phyloP scores from a whole-genome alignment of 2,888 invertebrate genomes.

The Rhamnusium bicolor region DNA sequence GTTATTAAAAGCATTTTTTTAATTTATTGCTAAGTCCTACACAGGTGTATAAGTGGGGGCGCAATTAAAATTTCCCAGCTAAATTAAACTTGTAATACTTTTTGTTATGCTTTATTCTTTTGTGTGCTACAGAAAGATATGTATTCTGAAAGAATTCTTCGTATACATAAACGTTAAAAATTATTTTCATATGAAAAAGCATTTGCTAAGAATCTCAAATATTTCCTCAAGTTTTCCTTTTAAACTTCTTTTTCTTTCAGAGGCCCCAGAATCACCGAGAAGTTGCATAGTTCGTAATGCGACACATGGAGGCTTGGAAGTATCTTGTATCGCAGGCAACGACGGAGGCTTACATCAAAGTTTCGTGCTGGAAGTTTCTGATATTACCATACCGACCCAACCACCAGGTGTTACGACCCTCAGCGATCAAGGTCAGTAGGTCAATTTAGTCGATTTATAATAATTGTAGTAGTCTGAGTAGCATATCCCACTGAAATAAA shows the following conservation, averaged over 20 bases:
- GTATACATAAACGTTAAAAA: background rate
- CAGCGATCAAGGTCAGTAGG: constrained; percentile 68
- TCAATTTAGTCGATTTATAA: too few relatives aligned
- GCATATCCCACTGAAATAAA: too few relatives aligned
- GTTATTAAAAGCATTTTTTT: too few relatives aligned
- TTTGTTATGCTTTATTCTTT: too few relatives aligned
- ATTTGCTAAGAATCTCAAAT: background rate
- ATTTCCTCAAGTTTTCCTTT: constrained; percentile 17
- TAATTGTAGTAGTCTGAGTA: too few relatives aligned
- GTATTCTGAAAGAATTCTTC: background rate
- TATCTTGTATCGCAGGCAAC: constrained; percentile 84
- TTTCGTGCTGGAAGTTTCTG: constrained; percentile 86
- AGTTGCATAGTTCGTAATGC: constrained; percentile 83
- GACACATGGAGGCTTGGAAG: constrained; percentile 75
- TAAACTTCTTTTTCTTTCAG: constrained; percentile 71
- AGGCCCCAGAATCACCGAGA: constrained; percentile 83
- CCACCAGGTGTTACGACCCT: constrained; percentile 69
- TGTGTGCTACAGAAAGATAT: background rate
- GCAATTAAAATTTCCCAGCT: too few relatives aligned
- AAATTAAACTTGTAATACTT: too few relatives aligned
- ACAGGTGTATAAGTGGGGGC: too few relatives aligned
- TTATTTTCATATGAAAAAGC: constrained; percentile 7
- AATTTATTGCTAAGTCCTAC: too few relatives aligned
- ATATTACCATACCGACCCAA: constrained; percentile 71
- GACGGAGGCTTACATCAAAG: constrained; percentile 88